These are phyloP conservation scores for Caloenas nicobarica DNA, from an alignment of 2,113 vertebrate species.

Conservation along the genomic window DNA sequence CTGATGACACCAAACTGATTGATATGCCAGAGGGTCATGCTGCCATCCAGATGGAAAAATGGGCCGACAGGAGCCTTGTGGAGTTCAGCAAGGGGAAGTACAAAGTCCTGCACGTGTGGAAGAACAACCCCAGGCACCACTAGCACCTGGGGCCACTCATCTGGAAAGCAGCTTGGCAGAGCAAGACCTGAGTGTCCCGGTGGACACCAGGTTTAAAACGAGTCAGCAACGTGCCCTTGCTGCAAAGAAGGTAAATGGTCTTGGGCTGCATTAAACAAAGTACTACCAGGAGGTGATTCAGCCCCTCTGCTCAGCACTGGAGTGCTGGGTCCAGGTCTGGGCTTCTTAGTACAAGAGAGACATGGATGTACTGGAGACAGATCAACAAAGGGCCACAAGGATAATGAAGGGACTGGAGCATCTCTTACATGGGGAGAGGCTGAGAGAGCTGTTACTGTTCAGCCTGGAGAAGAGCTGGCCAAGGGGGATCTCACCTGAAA, in stretches of 20 bases:
- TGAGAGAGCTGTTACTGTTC: not conserved
- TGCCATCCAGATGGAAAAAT: not conserved
- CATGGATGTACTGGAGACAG: not conserved
- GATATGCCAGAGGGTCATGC: not conserved
- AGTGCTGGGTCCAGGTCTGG: not conserved
- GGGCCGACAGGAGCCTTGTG: not conserved
- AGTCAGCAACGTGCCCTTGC: not conserved
- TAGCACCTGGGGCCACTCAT: not conserved
- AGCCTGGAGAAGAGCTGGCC: not conserved
- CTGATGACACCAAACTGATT: not conserved
- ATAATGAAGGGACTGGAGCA: not conserved
- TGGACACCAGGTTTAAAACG: not conserved
- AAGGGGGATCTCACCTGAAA: not conserved
- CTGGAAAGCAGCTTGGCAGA: not conserved
- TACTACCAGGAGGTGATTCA: not conserved
- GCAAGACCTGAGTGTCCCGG: not conserved
- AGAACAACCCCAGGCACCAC: not conserved
- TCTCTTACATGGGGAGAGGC: not conserved
- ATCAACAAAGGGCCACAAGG: not conserved
- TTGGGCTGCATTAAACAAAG: not conserved
- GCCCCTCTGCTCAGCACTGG: not conserved
- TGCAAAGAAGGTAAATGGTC: rapidly evolving
- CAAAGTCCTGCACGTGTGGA: not conserved
- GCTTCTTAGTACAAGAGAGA: not conserved
- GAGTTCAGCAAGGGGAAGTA: not conserved